Evolutionary conservation across 2,888 invertebrate species (phyloP).

Genomic region (Electrophaes corylata): DNA sequence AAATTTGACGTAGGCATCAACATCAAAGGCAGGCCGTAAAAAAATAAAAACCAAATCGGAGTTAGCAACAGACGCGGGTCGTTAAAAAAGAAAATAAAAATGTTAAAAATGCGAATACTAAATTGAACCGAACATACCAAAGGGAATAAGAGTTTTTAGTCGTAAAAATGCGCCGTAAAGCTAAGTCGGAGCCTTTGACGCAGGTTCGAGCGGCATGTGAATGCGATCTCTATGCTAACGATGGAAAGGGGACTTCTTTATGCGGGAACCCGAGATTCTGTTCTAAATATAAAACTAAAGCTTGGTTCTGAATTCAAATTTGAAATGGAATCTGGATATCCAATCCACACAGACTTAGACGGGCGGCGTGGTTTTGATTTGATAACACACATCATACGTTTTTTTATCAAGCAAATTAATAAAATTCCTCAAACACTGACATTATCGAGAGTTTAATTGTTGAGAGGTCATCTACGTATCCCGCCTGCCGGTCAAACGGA

Average conservation of each 20-base stretch:
- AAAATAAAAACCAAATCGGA: slow-evolving; percentile 50
- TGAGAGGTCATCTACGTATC: slow-evolving; percentile 44
- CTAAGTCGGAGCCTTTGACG: slow-evolving; percentile 48
- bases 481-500: slow-evolving; percentile 35
- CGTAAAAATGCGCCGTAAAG: slow-evolving; percentile 53
- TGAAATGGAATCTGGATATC: too few species aligned
- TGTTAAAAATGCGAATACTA: slow-evolving; percentile 56
- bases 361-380: not conserved
- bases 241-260: slow-evolving; percentile 30
- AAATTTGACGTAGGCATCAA: slow-evolving; percentile 39
- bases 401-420: slow-evolving; percentile 15
- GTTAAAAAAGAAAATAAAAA: slow-evolving; percentile 47
- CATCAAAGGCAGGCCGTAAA: slow-evolving; percentile 43
- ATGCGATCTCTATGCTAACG: slow-evolving; percentile 41
- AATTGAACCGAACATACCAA: slow-evolving; percentile 55
- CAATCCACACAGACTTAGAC: slow-evolving; percentile 1
- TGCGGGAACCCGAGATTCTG: slow-evolving; percentile 34
- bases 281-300: slow-evolving; percentile 34
- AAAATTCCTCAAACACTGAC: slow-evolving; percentile 22
- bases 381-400: not conserved
- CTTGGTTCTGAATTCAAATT: slow-evolving; percentile 28
- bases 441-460: slow-evolving; percentile 25
- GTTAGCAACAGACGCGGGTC: slow-evolving; percentile 57
- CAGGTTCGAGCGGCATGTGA: slow-evolving; percentile 32
- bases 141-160: slow-evolving; percentile 50